A percentile compares a stretch with the other conserved stretches of the same genome.
Conservation (phyloP, 2,888 invertebrate genomes). For the Drosophila ezoana region DNA sequence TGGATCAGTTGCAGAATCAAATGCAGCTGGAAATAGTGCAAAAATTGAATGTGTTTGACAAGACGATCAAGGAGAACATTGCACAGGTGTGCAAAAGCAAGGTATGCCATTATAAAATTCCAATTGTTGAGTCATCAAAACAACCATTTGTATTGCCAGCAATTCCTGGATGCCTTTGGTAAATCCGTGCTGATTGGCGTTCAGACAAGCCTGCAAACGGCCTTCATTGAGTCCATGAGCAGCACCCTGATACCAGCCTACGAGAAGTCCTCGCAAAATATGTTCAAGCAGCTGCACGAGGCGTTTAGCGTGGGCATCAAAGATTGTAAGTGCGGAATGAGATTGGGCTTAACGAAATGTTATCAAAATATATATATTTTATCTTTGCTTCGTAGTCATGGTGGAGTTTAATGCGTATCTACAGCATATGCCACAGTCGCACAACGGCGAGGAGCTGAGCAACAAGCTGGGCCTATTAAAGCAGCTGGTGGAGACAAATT, state of each 20-base stretch:
- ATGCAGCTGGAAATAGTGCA: constrained; percentile 90
- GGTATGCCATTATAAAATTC: constrained; percentile 85
- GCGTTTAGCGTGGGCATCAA: constrained; percentile 94
- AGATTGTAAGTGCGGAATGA: constrained; percentile 88
- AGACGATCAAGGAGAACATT: constrained; percentile 91
- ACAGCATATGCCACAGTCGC: constrained; percentile 84
- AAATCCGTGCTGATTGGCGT: constrained; percentile 89
- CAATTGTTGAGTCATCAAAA: too few species aligned
- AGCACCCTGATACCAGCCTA: constrained; percentile 93
- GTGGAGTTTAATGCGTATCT: constrained; percentile 86
- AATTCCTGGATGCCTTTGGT: constrained; percentile 91
- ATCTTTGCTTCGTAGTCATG: constrained; percentile 83
- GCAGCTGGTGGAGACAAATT: constrained; percentile 79
- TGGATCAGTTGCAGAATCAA: constrained; percentile 86
- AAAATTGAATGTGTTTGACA: constrained; percentile 90
- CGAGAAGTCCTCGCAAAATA: constrained; percentile 93
- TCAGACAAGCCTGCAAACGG: constrained; percentile 90
- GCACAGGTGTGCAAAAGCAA: constrained; percentile 92
- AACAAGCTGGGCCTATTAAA: constrained; percentile 81
- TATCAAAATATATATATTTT: constrained; percentile 21
- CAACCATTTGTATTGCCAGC: constrained; percentile 84
- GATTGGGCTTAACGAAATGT: background rate
- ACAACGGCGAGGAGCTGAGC: constrained; percentile 81
- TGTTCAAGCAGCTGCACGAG: constrained; percentile 95
- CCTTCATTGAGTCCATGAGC: constrained; percentile 91